Evolutionary conservation across 2,113 vertebrate genomes (phyloP), one percentile per base, ranked within the genome.

Genomic region (Carassius gibelio): DNA sequence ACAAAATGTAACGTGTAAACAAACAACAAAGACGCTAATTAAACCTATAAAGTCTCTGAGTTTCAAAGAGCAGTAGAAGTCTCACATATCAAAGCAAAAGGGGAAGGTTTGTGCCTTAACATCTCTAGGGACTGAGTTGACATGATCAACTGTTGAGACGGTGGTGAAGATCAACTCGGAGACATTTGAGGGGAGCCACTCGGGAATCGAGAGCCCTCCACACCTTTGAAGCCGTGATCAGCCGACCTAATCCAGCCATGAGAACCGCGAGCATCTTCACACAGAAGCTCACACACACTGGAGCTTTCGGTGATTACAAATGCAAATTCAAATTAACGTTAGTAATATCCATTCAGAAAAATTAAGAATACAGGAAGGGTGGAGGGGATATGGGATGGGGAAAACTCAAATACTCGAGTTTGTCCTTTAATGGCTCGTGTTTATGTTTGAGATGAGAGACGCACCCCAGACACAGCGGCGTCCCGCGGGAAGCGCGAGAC

Each of bases 401-500:
- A 34, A 11, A 48, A 21, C 26, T 48, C 36, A 38, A 38, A 38
- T 38, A 3, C 15, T 68, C 15, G 30, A 88, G 75, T 61, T 55
- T 61, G 30, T 77, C 75, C 66, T 82, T 85, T 55, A 82, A 13
- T 80, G 30, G 62, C 26, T 48, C 50, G 52, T 75, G 2, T 34
- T 66, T 68, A 85, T 30, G 69, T 84, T 87, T 59, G 75, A 57
- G 55, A 77, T 86, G 59, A 59, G 52, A 74, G 23, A 74, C 55
- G 59, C 76, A 87, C 76, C 86, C 69, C 71, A 85, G 75, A 87
- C 89, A 76, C 83, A 78, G 85, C 75, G n/a, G 84, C 76, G 21
- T 91, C 91, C 89, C 85, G 78, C 26, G 85, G 87, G 86, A 91
- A 66, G 64, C 80, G 45, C 59, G 82, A 87, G 77, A 86, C 88